phyloP scores from a whole-genome alignment of 2,797 vertebrate genomes.

The Glyptemys insculpta region DNA sequence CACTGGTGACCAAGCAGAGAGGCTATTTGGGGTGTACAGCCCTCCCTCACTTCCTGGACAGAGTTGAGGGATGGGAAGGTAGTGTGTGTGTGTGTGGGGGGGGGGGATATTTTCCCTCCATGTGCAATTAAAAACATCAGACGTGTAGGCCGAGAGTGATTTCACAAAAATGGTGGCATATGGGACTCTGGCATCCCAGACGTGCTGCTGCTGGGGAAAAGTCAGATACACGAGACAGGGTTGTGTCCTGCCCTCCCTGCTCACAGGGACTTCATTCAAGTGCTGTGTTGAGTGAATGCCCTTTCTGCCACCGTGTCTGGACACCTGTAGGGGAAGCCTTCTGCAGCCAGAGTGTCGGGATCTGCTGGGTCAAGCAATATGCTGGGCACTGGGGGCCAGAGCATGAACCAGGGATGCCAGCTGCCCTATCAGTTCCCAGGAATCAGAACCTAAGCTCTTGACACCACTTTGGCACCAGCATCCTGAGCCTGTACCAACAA shows the following conservation, averaged over 20 bases:
- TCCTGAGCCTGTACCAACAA: neutral
- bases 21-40: fast-evolving
- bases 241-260: neutral
- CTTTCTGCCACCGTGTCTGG: neutral
- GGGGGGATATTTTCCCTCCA: neutral
- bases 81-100: too few relatives aligned
- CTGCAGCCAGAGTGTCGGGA: neutral
- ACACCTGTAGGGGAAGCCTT: neutral
- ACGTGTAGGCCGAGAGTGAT: neutral
- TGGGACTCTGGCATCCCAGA: neutral
- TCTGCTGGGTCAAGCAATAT: neutral
- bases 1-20: neutral
- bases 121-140: neutral
- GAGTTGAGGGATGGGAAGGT: neutral
- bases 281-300: fast-evolving
- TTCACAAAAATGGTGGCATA: neutral
- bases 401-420: neutral
- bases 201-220: neutral
- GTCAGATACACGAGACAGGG: neutral
- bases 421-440: neutral
- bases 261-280: neutral
- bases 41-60: neutral
- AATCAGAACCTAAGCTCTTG: neutral
- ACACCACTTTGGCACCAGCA: neutral
- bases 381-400: neutral